Percentiles rank a stretch among this genome's conserved stretches.
Evolutionary conservation across 2,113 vertebrate genomes (phyloP).

Genomic region (Neofelis nebulosa): DNA sequence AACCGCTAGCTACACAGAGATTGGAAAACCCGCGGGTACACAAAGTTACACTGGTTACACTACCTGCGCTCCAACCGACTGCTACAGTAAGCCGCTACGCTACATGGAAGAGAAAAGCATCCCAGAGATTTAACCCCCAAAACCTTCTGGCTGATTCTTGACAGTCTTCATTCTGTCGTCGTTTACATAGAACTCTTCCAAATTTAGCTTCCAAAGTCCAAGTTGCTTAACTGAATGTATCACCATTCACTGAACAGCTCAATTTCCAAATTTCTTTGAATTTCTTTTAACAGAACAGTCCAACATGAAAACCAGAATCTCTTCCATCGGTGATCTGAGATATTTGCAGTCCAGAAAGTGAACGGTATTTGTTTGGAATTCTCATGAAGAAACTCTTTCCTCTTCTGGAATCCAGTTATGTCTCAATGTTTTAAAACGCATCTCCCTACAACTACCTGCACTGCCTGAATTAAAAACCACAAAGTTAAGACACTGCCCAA

Average conservation of each 20-base stretch:
- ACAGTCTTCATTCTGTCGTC: slow-evolving; percentile 83
- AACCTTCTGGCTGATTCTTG: slow-evolving; percentile 85
- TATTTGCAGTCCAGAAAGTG: slow-evolving; percentile 82
- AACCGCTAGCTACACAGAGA: slow-evolving; percentile 90
- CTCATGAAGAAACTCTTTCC: slow-evolving; percentile 70
- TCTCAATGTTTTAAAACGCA: slow-evolving; percentile 48
- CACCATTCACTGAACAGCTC: slow-evolving; percentile 82
- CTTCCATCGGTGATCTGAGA: slow-evolving; percentile 79
- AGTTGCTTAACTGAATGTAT: slow-evolving; percentile 83
- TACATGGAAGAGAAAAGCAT: slow-evolving; percentile 81
- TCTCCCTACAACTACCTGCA: slow-evolving; percentile 68
- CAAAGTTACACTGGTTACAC: slow-evolving; percentile 74
- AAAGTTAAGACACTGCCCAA: slow-evolving; percentile 75
- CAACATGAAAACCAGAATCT: slow-evolving; percentile 84
- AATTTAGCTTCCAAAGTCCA: slow-evolving; percentile 85
- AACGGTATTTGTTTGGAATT: slow-evolving; percentile 82
- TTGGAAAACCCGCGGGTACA: slow-evolving; percentile 86
- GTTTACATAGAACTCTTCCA: slow-evolving; percentile 82
- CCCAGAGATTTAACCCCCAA: slow-evolving; percentile 82
- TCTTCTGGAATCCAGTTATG: slow-evolving; percentile 76
- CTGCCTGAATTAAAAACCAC: slow-evolving; percentile 65
- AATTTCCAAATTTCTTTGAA: slow-evolving; percentile 81
- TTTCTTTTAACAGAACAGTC: slow-evolving; percentile 83
- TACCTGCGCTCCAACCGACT: slow-evolving; percentile 77
- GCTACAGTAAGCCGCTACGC: slow-evolving; percentile 64